Evolutionary conservation across 2,888 invertebrate species (phyloP), one percentile per base, ranked within the genome.

Genomic region (Lasioglossum lativentre): DNA sequence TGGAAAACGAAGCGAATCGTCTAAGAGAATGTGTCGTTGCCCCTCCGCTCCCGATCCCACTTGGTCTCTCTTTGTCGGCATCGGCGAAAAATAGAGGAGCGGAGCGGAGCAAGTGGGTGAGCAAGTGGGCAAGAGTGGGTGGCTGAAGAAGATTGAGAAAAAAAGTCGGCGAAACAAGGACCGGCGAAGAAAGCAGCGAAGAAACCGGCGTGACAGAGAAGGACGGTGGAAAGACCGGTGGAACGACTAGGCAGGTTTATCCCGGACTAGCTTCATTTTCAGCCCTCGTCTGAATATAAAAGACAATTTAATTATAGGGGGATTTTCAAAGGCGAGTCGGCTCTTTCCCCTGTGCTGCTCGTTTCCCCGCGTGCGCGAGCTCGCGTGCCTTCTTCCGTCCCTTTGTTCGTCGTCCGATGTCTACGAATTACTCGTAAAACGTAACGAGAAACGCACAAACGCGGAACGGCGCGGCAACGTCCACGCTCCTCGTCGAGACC

Each of bases 281-380:
- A 91, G 88, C 91, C 91, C 90, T 87, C 89, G 86, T 89, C 89
- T 85, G 91, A 91, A 91, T 93, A 92, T 93, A 92, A 93, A 93
- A 86, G 92, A 92, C 93, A 92, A 93, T 93, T 93, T 93, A 93
- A 93, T 93, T 93, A 93, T 92, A 92, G 90, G 89, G 81, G 90
- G 92, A 93, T 93, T 93, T 91, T 88, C 91, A 88, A 90, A 88
- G 90, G 89, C 85, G 75, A 82, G 83, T 6, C 86, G 74, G n/a
- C 63, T 52, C 72, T 70, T 59, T 68, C 78, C 63, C 63, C 74
- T 42, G 40, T 66, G n/a, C 75, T 30, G 45, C 56, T 66, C 80
- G 80, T 80, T 79, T 76, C 71, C 27, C 34, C 66, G 30, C 70
- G 56, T 75, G 59, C 27, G 27, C 30, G 27, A n/a, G 59, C 27